Evolutionary conservation across 2,888 invertebrate species (phyloP).

Genomic region (Heliconius sara): DNA sequence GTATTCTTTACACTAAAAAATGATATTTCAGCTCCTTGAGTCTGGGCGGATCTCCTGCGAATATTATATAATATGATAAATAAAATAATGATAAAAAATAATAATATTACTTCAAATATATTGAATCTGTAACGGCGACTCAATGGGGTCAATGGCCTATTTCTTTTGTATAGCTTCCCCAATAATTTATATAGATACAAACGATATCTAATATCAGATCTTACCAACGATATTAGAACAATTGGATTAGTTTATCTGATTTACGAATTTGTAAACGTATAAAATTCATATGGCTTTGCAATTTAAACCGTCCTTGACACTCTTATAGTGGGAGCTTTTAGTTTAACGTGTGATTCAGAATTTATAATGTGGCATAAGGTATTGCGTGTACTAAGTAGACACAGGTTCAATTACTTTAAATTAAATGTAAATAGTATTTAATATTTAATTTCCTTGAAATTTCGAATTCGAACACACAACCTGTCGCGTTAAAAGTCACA

Average conservation of each 20-base stretch:
- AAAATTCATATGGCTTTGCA: constrained; percentile 24
- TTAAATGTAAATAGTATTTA: too few relatives aligned
- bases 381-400: not conserved
- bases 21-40: too few relatives aligned
- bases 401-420: not conserved
- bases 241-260: constrained; percentile 29
- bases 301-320: constrained; percentile 13
- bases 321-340: not conserved
- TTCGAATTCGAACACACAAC: too few relatives aligned
- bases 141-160: not conserved
- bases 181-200: not conserved
- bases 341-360: not conserved
- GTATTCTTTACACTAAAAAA: too few relatives aligned
- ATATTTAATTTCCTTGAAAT: too few relatives aligned
- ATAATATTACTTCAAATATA: not conserved
- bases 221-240: constrained; percentile 5
- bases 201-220: constrained; percentile 20
- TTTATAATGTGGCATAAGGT: not conserved
- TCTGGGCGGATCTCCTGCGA: too few relatives aligned
- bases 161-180: constrained; percentile 15
- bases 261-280: constrained; percentile 16
- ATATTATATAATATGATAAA: too few relatives aligned
- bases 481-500: too few relatives aligned
- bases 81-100: too few relatives aligned
- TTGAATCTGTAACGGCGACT: not conserved